Percentiles rank a stretch among this genome's conserved stretches.
These are phyloP conservation scores for Thermophis baileyi DNA, from an alignment of 2,113 vertebrate species.

Conservation along the genomic window DNA sequence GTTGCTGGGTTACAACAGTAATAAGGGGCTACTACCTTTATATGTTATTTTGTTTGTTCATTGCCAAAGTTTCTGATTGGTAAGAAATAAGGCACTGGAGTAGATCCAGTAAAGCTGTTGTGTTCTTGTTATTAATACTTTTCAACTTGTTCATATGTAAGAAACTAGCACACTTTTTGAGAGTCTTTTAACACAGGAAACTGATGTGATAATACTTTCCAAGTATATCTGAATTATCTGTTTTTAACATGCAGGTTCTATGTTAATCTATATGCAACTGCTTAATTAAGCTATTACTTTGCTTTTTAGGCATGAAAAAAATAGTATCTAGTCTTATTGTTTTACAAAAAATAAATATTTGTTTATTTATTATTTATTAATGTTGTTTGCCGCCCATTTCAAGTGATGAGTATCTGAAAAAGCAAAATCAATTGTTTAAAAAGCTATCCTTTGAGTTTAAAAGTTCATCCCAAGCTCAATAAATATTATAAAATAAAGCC, in stretches of 20 bases:
- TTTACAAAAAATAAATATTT: not conserved
- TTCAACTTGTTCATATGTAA: not conserved
- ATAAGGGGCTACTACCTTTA: not conserved
- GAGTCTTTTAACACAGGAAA: not conserved
- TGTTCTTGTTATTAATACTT: not conserved
- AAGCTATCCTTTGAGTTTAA: not conserved
- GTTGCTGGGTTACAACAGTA: not conserved
- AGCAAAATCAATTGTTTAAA: not conserved
- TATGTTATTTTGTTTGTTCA: not conserved
- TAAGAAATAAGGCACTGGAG: not conserved
- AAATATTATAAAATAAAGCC: not conserved
- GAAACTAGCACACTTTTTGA: not conserved
- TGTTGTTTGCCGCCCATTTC: too few species aligned
- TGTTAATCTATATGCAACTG: not conserved
- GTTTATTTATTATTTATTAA: too few species aligned
- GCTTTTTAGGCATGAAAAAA: not conserved
- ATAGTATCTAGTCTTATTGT: not conserved
- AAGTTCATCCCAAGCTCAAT: not conserved
- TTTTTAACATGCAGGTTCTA: not conserved
- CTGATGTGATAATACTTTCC: not conserved
- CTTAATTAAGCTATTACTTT: not conserved
- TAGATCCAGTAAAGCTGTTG: not conserved
- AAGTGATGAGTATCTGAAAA: not conserved
- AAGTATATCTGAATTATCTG: too few species aligned
- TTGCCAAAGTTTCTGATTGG: not conserved